A percentile compares a stretch with the other conserved stretches of the same genome.
Evolutionary conservation across 2,888 invertebrate species (phyloP).

Genomic region (Aleiodes alternator): DNA sequence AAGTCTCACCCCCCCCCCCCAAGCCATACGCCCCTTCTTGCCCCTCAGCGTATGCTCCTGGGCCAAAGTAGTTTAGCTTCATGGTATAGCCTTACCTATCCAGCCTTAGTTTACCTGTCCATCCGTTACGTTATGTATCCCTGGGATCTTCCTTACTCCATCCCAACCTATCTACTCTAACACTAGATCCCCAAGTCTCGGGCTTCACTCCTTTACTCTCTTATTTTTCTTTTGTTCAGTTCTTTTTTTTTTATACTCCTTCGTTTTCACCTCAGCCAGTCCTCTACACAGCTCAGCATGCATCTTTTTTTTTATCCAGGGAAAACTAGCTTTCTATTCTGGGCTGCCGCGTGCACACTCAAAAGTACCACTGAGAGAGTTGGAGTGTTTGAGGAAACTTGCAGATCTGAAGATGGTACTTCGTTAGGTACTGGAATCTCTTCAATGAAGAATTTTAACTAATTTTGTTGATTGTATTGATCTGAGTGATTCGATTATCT

Average conservation of each 20-base stretch:
- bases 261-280: constrained; percentile 25
- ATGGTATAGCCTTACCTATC: constrained; percentile 65
- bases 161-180: constrained; percentile 34
- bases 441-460: constrained; percentile 12
- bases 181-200: constrained; percentile 14
- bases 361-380: constrained; percentile 39
- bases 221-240: constrained; percentile 28
- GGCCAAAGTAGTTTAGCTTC: constrained; percentile 67
- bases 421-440: constrained; percentile 41
- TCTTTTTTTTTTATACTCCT: constrained; percentile 21
- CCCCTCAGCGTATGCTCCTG: constrained; percentile 54
- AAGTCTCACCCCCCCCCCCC: constrained; percentile 56
- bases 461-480: constrained; percentile 10
- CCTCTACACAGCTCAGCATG: constrained; percentile 22
- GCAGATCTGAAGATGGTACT: constrained; percentile 35
- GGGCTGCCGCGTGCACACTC: constrained; percentile 34
- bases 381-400: constrained; percentile 41
- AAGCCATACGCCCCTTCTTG: constrained; percentile 54
- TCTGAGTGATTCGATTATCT: not conserved
- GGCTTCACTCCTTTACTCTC: constrained; percentile 28
- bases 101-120: constrained; percentile 64
- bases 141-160: constrained; percentile 57
- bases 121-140: constrained; percentile 65
- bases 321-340: constrained; percentile 30
- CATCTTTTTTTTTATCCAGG: constrained; percentile 19